Evolutionary conservation across 1,140 invertebrate species (phyloP), one percentile per base, ranked within the genome.

Genomic region (Aethina tumida): DNA sequence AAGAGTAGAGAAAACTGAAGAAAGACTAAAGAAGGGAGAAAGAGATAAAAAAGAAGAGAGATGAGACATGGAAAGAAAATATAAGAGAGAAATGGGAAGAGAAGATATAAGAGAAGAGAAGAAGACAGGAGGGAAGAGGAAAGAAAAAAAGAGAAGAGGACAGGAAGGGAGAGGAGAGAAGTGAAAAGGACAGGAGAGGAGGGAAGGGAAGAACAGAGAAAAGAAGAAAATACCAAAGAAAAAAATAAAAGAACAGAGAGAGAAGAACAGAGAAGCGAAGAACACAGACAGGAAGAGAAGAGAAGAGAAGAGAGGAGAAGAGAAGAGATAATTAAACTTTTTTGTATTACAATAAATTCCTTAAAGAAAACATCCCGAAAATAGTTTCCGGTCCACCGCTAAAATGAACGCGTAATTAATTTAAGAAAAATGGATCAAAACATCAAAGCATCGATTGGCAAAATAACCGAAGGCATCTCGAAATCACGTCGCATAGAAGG

Each of bases 81-180:
- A 13, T 9, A 30, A 13, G 13, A 9, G 14, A 8, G 13, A 15
- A 30, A 1, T 32, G 35, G 27, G n/a, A 0, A 15, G 31, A 20
- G n/a, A 8, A 16, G n/a, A 7, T 24, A 31, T 29, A 31, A 39
- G 36, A 24, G 24, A 27, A 19, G 36, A 19, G 19, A 19, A 38
- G 36, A 22, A 25, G 31, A 35, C 20, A 26, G 27, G 20, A 21
- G 22, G 25, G 29, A 33, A 35, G 20, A 40, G 32, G 32, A 24
- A 31, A 26, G 15, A 26, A 35, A 25, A 24, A 41, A 28, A 41
- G 22, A 39, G 26, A 16, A 27, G 20, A 39, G 20, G 30, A 28
- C 36, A 24, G 22, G 22, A 12, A 24, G 22, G 22, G 22, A 24
- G 22, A 24, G 22, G 22, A 12, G n/a, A 12, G n/a, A 12, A 24